These are phyloP conservation scores for Drosophila ogumai DNA, from an alignment of 1,140 invertebrate species.

Conservation along the genomic window DNA sequence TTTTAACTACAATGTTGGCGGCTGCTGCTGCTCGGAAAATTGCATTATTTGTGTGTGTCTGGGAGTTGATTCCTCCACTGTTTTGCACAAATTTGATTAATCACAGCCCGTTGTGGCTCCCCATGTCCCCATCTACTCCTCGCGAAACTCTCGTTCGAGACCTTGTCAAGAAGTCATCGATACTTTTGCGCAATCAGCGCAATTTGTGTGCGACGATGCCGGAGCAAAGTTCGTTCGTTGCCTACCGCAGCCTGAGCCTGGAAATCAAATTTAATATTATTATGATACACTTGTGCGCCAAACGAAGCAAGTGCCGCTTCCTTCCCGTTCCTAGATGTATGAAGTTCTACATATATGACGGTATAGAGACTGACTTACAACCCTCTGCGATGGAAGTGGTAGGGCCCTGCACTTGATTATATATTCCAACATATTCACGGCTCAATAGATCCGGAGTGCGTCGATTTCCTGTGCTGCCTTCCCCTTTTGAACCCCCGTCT, in stretches of 20 bases:
- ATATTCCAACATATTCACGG: conserved; percentile 83
- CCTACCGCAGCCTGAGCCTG: conserved; percentile 55
- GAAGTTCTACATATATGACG: background rate
- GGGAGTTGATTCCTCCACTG: conserved; percentile 40
- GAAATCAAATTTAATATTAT: conserved; percentile 84
- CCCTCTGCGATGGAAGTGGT: conserved; percentile 21
- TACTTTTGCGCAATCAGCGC: conserved; percentile 83
- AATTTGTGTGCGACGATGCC: conserved; percentile 64
- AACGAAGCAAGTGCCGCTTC: conserved; percentile 71
- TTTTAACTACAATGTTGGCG: conserved; percentile 65
- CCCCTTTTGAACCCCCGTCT: background rate
- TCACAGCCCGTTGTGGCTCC: conserved; percentile 23
- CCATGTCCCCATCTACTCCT: conserved; percentile 8
- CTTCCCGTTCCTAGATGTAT: conserved; percentile 17
- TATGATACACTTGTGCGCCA: conserved; percentile 81
- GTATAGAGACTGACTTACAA: conserved; percentile 29
- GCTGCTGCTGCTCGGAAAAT: conserved; percentile 55
- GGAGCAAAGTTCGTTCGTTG: conserved; percentile 16
- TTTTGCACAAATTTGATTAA: conserved; percentile 75
- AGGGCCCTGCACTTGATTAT: conserved; percentile 76
- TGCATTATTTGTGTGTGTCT: conserved; percentile 71
- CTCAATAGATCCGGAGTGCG: conserved; percentile 69
- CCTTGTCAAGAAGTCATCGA: conserved; percentile 77
- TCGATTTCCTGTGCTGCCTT: conserved; percentile 52
- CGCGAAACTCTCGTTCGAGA: background rate